phyloP scores from a whole-genome alignment of 1,140 invertebrate species.

The Dendrolimus punctatus region DNA sequence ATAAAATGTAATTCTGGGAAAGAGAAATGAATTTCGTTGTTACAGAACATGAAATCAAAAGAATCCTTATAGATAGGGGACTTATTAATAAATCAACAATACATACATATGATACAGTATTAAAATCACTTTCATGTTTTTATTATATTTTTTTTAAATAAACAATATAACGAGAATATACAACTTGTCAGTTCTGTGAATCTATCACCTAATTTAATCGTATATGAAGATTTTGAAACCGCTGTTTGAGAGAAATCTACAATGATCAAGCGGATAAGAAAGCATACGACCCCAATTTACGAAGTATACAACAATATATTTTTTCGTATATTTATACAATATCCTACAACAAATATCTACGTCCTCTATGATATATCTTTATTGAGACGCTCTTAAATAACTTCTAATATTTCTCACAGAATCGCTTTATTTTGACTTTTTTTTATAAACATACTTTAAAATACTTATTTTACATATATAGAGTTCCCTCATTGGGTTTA shows the following conservation, averaged over 20 bases:
- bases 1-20: conserved; percentile 4
- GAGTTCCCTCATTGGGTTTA: conserved; percentile 33
- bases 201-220: conserved; percentile 56
- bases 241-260: conserved; percentile 12
- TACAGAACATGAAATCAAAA: conserved; percentile 29
- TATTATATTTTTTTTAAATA: conserved; percentile 41
- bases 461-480: conserved; percentile 53
- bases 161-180: conserved; percentile 69
- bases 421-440: conserved; percentile 70
- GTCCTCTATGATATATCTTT: conserved; percentile 62
- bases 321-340: conserved; percentile 36
- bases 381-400: conserved; percentile 31
- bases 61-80: conserved; percentile 27
- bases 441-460: conserved; percentile 54
- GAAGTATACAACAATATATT: conserved; percentile 41
- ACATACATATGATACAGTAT: conserved; percentile 62
- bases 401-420: conserved; percentile 69
- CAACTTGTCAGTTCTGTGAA: conserved; percentile 70
- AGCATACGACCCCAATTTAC: conserved; percentile 21
- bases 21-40: conserved; percentile 42
- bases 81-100: conserved; percentile 67
- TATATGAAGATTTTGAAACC: conserved; percentile 17
- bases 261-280: conserved; percentile 19
- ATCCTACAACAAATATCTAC: conserved; percentile 56
- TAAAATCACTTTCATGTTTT: conserved; percentile 26